Base-by-base conservation (phyloP, 1,140 invertebrate genomes). In the Cecropterus lyciades region DNA sequence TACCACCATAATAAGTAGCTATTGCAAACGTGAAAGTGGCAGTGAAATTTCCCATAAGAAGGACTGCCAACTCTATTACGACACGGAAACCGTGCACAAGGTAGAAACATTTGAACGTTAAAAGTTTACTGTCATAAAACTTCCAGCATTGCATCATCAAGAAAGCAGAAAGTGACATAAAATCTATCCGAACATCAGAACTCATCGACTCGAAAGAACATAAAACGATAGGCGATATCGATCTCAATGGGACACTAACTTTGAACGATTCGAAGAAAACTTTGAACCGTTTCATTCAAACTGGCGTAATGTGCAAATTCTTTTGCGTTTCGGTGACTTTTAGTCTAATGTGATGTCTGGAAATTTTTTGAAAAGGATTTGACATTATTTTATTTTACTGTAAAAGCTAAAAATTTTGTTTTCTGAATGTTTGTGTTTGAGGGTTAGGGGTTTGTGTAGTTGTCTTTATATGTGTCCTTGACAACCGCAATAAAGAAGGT, bases 241-340 rank as follows among this genome's bases (percentile, higher is more conserved):
- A 20, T 49, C 20, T 20, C 10, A 24, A 24, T 49, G 17, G 20
- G 20, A 49, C 46, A 17, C 37, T 55, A 30, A 33, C 30, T 20
- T 55, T 55, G 11, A 55, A 55, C 30, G 52, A 13, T 33, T 40
- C 9, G 14, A 55, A 11, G 52, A n/a, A 55, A 37, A 55, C 52
- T 55, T 55, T 55, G 14, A 14, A 55, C 27, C 14, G 30, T 53
- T 53, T 5, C 30, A 33, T 10, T 30, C 51, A 52, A 52, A 33
- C 27, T 4, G 51, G 27, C 46, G 17, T 48, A 48, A 48, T 20
- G 46, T n/a, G 46, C 8, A 4, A 16, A 53, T 53, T 33, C 30
- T 53, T 53, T 53, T 14, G 49, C 20, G 49, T 9, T 30, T n/a
- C 49, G 24, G 7, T 15, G 49, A 52, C 30, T 52, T 30, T 30